These are phyloP conservation scores for Autographa pulchrina DNA, from an alignment of 2,888 invertebrate genomes.

Conservation along the genomic window DNA sequence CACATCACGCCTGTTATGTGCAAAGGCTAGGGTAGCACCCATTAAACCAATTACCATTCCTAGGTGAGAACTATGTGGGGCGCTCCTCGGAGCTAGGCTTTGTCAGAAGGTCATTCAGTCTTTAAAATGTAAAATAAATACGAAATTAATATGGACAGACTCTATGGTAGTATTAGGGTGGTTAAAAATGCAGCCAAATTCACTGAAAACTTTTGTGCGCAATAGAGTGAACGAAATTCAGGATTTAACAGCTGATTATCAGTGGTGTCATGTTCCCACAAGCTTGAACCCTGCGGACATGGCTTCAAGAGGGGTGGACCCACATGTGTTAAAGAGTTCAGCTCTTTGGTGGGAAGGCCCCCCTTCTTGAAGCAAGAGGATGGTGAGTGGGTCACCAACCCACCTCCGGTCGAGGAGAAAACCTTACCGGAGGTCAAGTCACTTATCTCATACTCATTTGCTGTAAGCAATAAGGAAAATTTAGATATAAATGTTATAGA, in stretches of 20 bases:
- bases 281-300: neutral
- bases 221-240: slow-evolving; percentile 6
- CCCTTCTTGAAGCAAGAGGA: neutral
- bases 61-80: neutral
- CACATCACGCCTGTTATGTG: neutral
- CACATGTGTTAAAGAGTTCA: too few relatives aligned
- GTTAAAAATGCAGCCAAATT: too few relatives aligned
- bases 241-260: neutral
- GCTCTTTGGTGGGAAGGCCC: slow-evolving; percentile 10
- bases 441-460: neutral
- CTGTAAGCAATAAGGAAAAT: slow-evolving; percentile 3
- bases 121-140: neutral
- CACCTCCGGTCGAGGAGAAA: neutral
- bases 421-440: slow-evolving; percentile 6
- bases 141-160: neutral
- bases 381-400: neutral
- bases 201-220: neutral
- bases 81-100: neutral
- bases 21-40: neutral
- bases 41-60: neutral
- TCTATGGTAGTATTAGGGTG: neutral
- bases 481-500: neutral
- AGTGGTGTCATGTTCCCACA: slow-evolving; percentile 1
- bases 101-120: neutral
- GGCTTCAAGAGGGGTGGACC: too few relatives aligned